Conservation (phyloP, 2,113 vertebrate genomes). For the Seriola aureovittata region DNA sequence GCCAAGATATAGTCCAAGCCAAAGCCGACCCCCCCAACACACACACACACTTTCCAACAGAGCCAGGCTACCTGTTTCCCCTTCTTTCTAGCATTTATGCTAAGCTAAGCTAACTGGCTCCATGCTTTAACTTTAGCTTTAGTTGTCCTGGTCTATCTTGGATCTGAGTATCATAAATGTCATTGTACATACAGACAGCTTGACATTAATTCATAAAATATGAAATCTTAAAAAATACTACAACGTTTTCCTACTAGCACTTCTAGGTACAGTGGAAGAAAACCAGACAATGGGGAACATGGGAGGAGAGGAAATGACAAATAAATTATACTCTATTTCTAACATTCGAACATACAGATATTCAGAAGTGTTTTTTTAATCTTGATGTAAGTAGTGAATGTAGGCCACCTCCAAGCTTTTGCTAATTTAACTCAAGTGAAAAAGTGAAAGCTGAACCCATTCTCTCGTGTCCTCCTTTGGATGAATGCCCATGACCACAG, state of each 20-base stretch:
- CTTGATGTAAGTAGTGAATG: not conserved
- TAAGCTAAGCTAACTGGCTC: not conserved
- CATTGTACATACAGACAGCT: not conserved
- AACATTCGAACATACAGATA: not conserved
- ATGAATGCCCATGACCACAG: conserved; percentile 24
- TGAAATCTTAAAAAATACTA: not conserved
- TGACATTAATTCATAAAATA: not conserved
- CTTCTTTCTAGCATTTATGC: not conserved
- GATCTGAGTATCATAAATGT: not conserved
- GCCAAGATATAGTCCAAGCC: not conserved
- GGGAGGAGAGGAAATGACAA: not conserved
- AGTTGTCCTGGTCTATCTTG: not conserved
- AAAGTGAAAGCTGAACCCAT: conserved; percentile 22
- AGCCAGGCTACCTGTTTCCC: not conserved
- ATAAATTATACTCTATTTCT: not conserved
- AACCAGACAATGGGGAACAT: not conserved
- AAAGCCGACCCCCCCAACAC: no score
- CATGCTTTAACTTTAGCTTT: not conserved
- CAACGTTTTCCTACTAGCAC: no score
- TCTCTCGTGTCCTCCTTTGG: conserved; percentile 36
- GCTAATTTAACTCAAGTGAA: conserved; percentile 24
- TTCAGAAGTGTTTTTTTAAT: no score
- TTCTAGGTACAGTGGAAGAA: not conserved
- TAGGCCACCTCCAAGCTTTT: conserved; percentile 17
- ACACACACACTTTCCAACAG: not conserved